These are phyloP conservation scores for Idaea dimidiata DNA, from an alignment of 2,888 invertebrate genomes.

Conservation along the genomic window DNA sequence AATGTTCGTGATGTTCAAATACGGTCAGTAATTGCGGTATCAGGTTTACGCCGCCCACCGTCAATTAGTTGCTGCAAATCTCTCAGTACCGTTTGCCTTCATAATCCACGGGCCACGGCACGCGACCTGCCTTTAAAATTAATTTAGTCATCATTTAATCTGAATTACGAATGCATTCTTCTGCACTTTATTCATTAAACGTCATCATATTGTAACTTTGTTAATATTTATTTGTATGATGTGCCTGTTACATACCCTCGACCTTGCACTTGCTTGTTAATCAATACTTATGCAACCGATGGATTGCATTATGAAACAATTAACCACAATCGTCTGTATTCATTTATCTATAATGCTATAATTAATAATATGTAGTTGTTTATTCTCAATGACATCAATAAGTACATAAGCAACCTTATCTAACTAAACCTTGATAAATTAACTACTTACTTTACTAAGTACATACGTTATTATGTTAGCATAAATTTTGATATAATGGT, in stretches of 20 bases:
- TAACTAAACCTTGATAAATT: conserved; percentile 7
- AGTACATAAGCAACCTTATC: not conserved
- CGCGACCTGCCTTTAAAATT: conserved; percentile 26
- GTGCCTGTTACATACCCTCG: conserved; percentile 15
- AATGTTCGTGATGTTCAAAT: conserved; percentile 40
- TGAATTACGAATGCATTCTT: conserved; percentile 10
- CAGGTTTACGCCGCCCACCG: conserved; percentile 46
- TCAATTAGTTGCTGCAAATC: conserved; percentile 42
- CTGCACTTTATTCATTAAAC: not conserved
- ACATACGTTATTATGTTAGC: not conserved
- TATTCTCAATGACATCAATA: not conserved
- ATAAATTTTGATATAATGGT: too few relatives aligned
- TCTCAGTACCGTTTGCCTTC: conserved; percentile 18
- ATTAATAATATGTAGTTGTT: not conserved
- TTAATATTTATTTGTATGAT: not conserved
- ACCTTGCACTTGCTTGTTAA: conserved; percentile 42
- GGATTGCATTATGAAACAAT: conserved; percentile 41
- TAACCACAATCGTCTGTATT: conserved; percentile 29
- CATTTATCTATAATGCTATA: conserved; percentile 12
- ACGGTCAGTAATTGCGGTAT: conserved; percentile 53
- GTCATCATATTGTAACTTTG: not conserved
- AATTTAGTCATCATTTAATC: conserved; percentile 24
- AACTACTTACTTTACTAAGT: not conserved
- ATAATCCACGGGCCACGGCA: conserved; percentile 22
- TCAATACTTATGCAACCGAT: conserved; percentile 40